phyloP scores from a whole-genome alignment of 2,888 invertebrate species.

The Polyploca ridens region DNA sequence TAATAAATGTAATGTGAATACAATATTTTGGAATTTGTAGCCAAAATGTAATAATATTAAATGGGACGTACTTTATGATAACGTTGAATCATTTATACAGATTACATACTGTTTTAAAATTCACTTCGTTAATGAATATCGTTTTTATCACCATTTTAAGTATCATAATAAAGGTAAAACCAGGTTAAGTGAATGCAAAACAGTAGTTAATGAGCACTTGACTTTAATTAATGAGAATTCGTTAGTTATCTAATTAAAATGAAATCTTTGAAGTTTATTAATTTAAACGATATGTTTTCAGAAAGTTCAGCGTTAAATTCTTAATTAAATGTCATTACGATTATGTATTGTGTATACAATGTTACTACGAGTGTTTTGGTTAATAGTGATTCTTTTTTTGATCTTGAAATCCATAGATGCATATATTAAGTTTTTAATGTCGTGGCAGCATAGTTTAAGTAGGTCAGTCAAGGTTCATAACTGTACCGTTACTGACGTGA shows the following conservation, averaged over 20 bases:
- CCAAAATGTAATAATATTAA: no score
- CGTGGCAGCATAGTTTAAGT: no score
- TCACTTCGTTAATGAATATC: neutral
- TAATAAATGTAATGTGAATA: no score
- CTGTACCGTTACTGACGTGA: no score
- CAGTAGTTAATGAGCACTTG: slow-evolving; percentile 5
- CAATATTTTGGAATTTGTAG: no score
- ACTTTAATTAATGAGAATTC: slow-evolving; percentile 2
- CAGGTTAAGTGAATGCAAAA: neutral
- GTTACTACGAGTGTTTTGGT: neutral
- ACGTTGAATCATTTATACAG: no score
- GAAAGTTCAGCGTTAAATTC: neutral
- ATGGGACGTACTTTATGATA: no score
- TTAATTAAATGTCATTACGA: neutral
- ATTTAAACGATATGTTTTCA: neutral
- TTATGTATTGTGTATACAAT: no score
- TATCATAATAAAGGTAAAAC: slow-evolving; percentile 1
- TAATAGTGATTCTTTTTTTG: neutral
- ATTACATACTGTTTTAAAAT: no score
- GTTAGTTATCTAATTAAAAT: slow-evolving; percentile 1
- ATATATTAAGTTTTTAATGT: no score
- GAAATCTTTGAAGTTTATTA: slow-evolving; percentile 4
- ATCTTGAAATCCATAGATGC: neutral
- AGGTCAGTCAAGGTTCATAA: no score
- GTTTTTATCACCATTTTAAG: neutral